Evolutionary conservation across 2,113 vertebrate species (phyloP).

Genomic region (Hippocampus barbouri): DNA sequence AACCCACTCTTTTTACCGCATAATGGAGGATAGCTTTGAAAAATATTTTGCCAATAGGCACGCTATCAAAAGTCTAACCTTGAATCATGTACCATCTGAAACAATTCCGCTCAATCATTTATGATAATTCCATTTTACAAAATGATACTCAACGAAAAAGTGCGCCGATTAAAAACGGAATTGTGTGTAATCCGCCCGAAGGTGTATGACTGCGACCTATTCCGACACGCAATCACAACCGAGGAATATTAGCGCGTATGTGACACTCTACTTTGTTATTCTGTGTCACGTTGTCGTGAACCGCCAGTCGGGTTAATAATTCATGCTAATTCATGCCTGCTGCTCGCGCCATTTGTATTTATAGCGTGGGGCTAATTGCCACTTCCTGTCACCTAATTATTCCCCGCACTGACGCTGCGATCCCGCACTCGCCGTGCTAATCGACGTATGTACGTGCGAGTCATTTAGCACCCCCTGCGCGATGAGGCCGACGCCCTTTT

Average conservation of each 20-base stretch:
- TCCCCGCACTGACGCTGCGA: conserved; percentile 53
- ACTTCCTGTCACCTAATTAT: conserved; percentile 54
- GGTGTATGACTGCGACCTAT: neutral
- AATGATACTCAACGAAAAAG: neutral
- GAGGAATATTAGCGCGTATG: neutral
- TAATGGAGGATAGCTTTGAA: too few relatives aligned
- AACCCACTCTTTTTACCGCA: too few relatives aligned
- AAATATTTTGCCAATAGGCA: too few relatives aligned
- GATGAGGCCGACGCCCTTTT: conserved; percentile 30
- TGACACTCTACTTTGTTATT: conserved; percentile 20
- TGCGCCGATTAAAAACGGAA: neutral
- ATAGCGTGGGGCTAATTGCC: conserved; percentile 52
- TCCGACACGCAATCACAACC: neutral
- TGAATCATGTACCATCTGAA: neutral
- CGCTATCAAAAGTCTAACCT: too few relatives aligned
- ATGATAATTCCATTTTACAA: neutral
- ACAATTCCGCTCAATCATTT: neutral
- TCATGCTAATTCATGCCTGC: conserved; percentile 27
- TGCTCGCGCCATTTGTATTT: conserved; percentile 40
- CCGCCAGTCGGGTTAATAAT: conserved; percentile 36
- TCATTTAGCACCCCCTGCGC: conserved; percentile 21
- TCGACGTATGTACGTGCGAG: conserved; percentile 21
- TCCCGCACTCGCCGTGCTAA: conserved; percentile 36
- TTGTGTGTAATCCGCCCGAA: neutral
- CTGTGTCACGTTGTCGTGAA: conserved; percentile 11